Base-by-base conservation (phyloP, 2,888 invertebrate species). In the Dryadula phaetusa region DNA sequence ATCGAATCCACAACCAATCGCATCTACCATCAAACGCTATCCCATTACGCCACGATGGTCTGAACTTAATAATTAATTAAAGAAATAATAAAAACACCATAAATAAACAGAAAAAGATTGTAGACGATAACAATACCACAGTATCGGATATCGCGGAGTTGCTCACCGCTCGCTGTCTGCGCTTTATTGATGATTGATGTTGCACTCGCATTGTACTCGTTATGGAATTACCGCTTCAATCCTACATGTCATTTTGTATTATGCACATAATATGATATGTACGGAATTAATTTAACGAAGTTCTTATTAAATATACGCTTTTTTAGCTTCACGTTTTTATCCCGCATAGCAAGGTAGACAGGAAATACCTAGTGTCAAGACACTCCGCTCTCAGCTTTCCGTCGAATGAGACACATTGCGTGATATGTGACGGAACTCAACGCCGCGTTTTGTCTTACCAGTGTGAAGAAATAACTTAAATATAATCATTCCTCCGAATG, bases 161-260 rank as follows among this genome's bases (percentile, higher is more conserved):
- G 64, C 22, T 56, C 64, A 46, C 64, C 64, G 64, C 47, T 18
- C 60, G 28, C 28, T 60, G 47, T 64, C 64, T 46, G 64, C 54
- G 46, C 46, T 47, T 65, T 60, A 65, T 65, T 65, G 40, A 49
- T 49, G 64, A 60, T 60, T 47, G 47, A 65, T 63, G 62, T 28
- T 44, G n/a, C 18, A 63, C 40, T 58, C n/a, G 16, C n/a, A 16
- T 40, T 58, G 40, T 42, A 40, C 56, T 37, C 25, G 60, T 60
- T 44, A 44, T 14, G 44, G 44, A 60, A 60, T 60, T 28, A 42
- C 25, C 25, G 16, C 25, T 60, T 42, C 37, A 56, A 22, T 56
- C 40, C 20, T 3, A 20, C 32, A 20, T 54, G 34, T 54, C 34
- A 20, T 34, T 34, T 20, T 54, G 25, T 25, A n/a, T 25, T 32